Evolutionary conservation across 2,113 vertebrate genomes (phyloP).

Genomic region (Pampusana beccarii): DNA sequence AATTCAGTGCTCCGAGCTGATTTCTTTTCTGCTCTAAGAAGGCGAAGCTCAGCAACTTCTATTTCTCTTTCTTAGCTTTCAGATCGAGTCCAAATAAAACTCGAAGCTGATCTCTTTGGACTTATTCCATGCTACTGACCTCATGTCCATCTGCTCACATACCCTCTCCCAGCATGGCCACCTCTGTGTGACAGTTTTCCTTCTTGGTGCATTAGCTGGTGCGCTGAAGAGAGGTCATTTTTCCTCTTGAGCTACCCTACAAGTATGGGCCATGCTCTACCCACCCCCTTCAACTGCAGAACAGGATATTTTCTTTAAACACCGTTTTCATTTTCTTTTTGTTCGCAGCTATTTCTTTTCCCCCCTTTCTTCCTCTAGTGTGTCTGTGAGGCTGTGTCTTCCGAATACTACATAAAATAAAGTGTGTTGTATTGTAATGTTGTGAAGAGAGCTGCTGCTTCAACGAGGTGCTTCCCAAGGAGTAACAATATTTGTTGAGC

Average conservation of each 20-base stretch:
- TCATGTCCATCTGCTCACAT: conserved; percentile 44
- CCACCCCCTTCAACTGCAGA: background rate
- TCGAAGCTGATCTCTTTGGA: conserved; percentile 1
- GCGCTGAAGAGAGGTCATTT: background rate
- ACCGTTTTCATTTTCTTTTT: background rate
- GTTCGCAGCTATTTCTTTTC: background rate
- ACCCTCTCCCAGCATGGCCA: background rate
- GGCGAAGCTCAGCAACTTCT: background rate
- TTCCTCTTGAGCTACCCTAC: background rate
- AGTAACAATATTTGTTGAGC: conserved; percentile 65
- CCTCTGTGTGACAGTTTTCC: background rate
- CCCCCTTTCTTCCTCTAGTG: background rate
- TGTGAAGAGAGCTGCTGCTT: conserved; percentile 56
- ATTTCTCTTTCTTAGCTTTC: conserved; percentile 1
- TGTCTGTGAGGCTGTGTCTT: background rate
- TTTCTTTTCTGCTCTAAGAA: background rate
- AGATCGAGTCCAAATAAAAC: conserved; percentile 30
- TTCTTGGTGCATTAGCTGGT: background rate
- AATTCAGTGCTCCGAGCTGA: background rate
- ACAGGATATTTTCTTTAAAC: background rate
- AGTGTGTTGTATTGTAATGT: background rate
- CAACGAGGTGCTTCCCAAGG: conserved; percentile 68
- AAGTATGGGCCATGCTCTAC: background rate
- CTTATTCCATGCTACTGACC: conserved; percentile 24
- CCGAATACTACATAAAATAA: conserved; percentile 19